Evolutionary conservation across 1,140 invertebrate genomes (phyloP).

Genomic region (Achroia grisella): DNA sequence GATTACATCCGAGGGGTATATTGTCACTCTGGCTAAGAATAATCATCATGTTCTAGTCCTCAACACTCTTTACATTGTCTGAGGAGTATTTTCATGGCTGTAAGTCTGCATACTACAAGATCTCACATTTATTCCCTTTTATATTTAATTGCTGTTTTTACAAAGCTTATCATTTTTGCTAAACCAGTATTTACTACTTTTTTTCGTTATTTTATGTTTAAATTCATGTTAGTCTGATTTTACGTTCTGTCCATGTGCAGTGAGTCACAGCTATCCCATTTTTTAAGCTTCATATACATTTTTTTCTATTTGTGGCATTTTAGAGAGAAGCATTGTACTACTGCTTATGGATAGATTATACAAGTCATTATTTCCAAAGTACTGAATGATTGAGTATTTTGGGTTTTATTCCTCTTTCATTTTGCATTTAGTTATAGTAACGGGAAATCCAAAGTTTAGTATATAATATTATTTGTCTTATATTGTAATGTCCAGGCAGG

Average conservation of each 20-base stretch:
- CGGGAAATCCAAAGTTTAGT: slow-evolving; percentile 74
- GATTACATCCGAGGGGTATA: slow-evolving; percentile 96
- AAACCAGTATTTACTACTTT: slow-evolving; percentile 71
- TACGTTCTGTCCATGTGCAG: slow-evolving; percentile 42
- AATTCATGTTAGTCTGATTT: slow-evolving; percentile 64
- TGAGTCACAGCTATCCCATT: slow-evolving; percentile 39
- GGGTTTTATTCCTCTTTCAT: slow-evolving; percentile 47
- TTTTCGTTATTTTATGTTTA: slow-evolving; percentile 69
- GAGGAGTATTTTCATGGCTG: slow-evolving; percentile 72
- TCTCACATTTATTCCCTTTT: slow-evolving; percentile 73
- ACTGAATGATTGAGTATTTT: slow-evolving; percentile 65
- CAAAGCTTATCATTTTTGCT: slow-evolving; percentile 71
- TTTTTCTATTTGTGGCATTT: slow-evolving; percentile 34
- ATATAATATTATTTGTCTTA: slow-evolving; percentile 48
- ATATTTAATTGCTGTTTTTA: slow-evolving; percentile 73
- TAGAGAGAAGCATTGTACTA: slow-evolving; percentile 34
- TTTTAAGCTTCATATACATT: slow-evolving; percentile 24
- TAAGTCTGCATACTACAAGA: slow-evolving; percentile 72
- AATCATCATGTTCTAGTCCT: slow-evolving; percentile 98
- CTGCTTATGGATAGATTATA: slow-evolving; percentile 47
- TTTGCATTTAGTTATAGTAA: slow-evolving; percentile 73
- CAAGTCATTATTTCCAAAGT: slow-evolving; percentile 65
- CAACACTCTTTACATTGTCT: slow-evolving; percentile 95
- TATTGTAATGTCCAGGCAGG: slow-evolving; percentile 39
- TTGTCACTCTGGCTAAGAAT: slow-evolving; percentile 98